Evolutionary conservation across 1,140 invertebrate genomes (phyloP), one percentile per base, ranked within the genome.

Genomic region (Steinernema feltiae): DNA sequence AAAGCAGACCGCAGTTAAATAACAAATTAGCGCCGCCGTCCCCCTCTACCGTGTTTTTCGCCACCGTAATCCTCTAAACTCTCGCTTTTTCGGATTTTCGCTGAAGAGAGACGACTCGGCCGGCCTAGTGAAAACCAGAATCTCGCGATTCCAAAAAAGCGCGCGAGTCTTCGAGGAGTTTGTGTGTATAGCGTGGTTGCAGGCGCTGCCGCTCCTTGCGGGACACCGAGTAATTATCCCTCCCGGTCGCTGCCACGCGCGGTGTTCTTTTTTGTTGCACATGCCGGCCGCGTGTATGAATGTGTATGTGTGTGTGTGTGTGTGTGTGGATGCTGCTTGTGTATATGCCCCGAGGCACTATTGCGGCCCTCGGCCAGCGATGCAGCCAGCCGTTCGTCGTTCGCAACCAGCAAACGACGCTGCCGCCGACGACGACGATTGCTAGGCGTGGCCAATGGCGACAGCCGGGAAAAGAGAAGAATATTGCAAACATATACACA

Each of bases 401-500:
- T 63, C 53, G 53, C 53, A 17, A 27, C 53, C 2, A 41, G 7
- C 35, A 41, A 41, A 63, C 53, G 53, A 15, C 53, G 53, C 53
- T 27, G 53, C n/a, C n/a, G n/a, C n/a, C n/a, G n/a, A n/a, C n/a
- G n/a, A n/a, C 53, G 53, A 63, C 53, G 24, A 63, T 63, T 63
- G 53, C 53, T 63, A 63, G 53, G 53, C 53, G 53, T 63, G 53
- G 53, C 53, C 53, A 27, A n/a, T 63, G 53, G 53, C 53, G 53
- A 63, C 53, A 63, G 53, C 53, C 53, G 53, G 53, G 53, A 63
- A 63, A 27, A 27, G 53, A 63, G 53, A 63, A 63, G 53, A 63
- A 63, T 63, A 63, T 63, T 63, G 53, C 53, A 63, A 63, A 63
- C 53, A 63, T 63, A 63, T 63, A 63, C 53, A 63, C 53, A 63